A percentile compares a stretch with the other conserved stretches of the same genome.
Conservation (phyloP, 1,140 invertebrate species). For the Lepidurus apus region DNA sequence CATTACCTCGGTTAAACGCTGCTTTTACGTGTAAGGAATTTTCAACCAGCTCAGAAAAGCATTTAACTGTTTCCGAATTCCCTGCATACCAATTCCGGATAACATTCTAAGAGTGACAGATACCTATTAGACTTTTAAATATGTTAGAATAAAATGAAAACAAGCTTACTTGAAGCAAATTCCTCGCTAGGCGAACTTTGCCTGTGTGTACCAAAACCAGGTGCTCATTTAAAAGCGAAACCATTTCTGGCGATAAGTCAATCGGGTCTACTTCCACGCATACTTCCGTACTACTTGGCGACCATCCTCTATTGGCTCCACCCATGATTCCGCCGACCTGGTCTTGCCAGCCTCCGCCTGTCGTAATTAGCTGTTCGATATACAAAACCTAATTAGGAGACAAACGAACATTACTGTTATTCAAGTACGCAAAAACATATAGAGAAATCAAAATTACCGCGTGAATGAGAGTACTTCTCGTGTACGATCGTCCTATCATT, state of each 20-base stretch:
- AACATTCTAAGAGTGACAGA: slow-evolving; percentile 43
- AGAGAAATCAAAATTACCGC: slow-evolving; percentile 14
- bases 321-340: slow-evolving; percentile 50
- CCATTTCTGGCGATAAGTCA: slow-evolving; percentile 38
- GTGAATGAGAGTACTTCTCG: slow-evolving; percentile 37
- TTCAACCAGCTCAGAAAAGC: slow-evolving; percentile 44
- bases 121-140: neutral
- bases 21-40: slow-evolving; percentile 43
- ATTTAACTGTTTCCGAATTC: slow-evolving; percentile 45
- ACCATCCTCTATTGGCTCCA: slow-evolving; percentile 47
- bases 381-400: slow-evolving; percentile 45
- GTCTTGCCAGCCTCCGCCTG: slow-evolving; percentile 55
- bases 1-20: slow-evolving; percentile 44
- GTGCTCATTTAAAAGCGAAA: slow-evolving; percentile 42
- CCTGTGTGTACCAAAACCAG: slow-evolving; percentile 52
- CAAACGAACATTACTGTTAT: neutral
- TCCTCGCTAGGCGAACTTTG: slow-evolving; percentile 52
- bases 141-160: neutral
- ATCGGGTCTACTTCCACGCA: slow-evolving; percentile 42
- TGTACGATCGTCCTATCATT: slow-evolving; percentile 44
- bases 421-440: neutral
- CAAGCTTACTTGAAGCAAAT: slow-evolving; percentile 45
- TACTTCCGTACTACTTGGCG: slow-evolving; percentile 43
- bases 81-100: slow-evolving; percentile 51
- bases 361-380: slow-evolving; percentile 53